Conservation (phyloP, 2,113 vertebrate genomes). For the Gobius niger region DNA sequence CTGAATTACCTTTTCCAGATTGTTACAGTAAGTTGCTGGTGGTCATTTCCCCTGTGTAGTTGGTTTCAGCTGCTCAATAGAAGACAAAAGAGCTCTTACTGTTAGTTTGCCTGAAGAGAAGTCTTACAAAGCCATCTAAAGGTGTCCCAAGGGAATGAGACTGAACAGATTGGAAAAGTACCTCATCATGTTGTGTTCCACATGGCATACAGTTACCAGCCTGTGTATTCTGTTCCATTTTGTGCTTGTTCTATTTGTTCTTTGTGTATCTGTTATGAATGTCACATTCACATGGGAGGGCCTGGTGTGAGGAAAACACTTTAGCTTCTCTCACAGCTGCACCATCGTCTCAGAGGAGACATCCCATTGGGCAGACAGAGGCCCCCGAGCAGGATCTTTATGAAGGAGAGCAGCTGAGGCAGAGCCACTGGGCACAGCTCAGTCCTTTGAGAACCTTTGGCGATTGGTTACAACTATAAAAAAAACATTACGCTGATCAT, state of each 20-base stretch:
- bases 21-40: neutral
- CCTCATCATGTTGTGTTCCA: neutral
- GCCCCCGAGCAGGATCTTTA: slow-evolving; percentile 42
- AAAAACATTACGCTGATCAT: slow-evolving; percentile 44
- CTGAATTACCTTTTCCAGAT: neutral
- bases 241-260: neutral
- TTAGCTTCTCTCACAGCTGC: slow-evolving; percentile 58
- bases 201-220: neutral
- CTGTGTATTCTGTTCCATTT: neutral
- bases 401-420: slow-evolving; percentile 66
- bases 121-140: neutral
- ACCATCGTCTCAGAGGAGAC: slow-evolving; percentile 35
- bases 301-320: slow-evolving; percentile 50
- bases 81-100: neutral
- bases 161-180: neutral
- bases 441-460: slow-evolving; percentile 32
- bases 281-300: slow-evolving; percentile 37
- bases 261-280: slow-evolving; percentile 25
- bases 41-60: neutral
- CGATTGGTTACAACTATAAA: slow-evolving; percentile 60
- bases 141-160: neutral
- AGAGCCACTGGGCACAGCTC: slow-evolving; percentile 32
- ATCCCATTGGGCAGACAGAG: slow-evolving; percentile 38
- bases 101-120: neutral
- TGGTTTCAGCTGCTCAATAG: neutral